Percentiles rank a stretch among this genome's conserved stretches.
phyloP scores from a whole-genome alignment of 2,888 invertebrate genomes.

The Caenorhabditis wallacei region DNA sequence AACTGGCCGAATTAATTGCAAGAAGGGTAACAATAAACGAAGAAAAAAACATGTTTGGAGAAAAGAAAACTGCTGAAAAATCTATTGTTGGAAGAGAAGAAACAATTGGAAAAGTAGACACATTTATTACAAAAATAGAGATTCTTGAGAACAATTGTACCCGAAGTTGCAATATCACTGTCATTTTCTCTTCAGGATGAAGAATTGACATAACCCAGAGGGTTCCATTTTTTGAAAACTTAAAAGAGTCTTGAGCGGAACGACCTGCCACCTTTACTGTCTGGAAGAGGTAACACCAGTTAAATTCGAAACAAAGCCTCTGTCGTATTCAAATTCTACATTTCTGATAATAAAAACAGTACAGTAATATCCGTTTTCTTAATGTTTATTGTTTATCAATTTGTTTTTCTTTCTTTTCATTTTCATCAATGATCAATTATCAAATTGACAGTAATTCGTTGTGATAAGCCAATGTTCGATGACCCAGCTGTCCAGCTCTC shows the following conservation, averaged over 20 bases:
- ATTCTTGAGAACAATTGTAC: slow-evolving; percentile 17
- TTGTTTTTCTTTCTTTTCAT: too few species aligned
- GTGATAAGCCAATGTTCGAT: slow-evolving; percentile 43
- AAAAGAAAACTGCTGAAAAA: too few species aligned
- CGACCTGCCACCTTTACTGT: too few species aligned
- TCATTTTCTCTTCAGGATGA: neutral
- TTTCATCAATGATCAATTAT: slow-evolving; percentile 30
- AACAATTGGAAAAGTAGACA: neutral
- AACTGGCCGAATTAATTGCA: neutral
- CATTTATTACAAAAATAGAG: neutral
- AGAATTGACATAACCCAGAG: too few species aligned
- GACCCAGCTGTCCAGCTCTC: too few species aligned
- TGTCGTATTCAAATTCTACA: too few species aligned
- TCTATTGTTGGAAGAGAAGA: neutral
- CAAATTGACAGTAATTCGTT: slow-evolving; percentile 13
- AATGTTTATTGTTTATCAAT: slow-evolving; percentile 4
- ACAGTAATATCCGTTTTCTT: neutral
- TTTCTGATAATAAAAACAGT: too few species aligned
- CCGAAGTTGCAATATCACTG: neutral
- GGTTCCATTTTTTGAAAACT: too few species aligned
- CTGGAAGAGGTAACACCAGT: too few species aligned
- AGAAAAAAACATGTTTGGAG: too few species aligned
- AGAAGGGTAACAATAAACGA: neutral
- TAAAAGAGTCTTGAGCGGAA: too few species aligned
- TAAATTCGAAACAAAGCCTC: too few species aligned